phyloP scores from a whole-genome alignment of 1,140 invertebrate species.

The Trinorchestia longiramus region DNA sequence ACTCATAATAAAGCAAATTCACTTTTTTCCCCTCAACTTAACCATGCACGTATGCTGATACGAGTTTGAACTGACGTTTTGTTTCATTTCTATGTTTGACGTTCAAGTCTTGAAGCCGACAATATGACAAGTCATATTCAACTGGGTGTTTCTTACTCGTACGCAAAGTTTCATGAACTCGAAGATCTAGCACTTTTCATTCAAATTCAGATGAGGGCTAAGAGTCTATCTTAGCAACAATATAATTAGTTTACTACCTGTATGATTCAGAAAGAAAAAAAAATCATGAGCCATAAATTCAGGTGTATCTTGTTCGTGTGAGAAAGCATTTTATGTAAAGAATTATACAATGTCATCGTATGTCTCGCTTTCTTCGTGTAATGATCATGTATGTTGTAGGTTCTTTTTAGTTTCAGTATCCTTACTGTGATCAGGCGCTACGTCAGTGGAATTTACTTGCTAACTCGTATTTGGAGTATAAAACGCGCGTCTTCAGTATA shows the following conservation, averaged over 20 bases:
- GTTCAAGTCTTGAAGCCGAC: neutral
- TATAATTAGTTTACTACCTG: neutral
- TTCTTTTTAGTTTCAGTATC: no score
- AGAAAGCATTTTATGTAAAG: no score
- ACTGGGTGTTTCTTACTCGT: neutral
- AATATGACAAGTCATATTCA: neutral
- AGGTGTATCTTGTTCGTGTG: no score
- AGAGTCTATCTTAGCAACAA: neutral
- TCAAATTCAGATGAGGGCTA: neutral
- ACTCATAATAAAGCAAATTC: neutral
- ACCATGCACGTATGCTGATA: neutral
- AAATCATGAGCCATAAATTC: no score
- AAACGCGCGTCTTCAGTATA: no score
- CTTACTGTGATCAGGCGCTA: no score
- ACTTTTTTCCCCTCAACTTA: neutral
- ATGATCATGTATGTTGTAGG: no score
- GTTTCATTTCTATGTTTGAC: neutral
- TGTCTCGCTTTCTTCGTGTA: no score
- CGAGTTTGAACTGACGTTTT: neutral
- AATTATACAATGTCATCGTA: no score
- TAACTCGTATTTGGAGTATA: no score
- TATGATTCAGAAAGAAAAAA: no score
- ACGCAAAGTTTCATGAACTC: neutral
- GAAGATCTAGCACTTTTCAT: neutral
- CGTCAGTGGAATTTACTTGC: no score